phyloP scores from a whole-genome alignment of 2,888 invertebrate genomes.

The Drosophila parthenogenetica region DNA sequence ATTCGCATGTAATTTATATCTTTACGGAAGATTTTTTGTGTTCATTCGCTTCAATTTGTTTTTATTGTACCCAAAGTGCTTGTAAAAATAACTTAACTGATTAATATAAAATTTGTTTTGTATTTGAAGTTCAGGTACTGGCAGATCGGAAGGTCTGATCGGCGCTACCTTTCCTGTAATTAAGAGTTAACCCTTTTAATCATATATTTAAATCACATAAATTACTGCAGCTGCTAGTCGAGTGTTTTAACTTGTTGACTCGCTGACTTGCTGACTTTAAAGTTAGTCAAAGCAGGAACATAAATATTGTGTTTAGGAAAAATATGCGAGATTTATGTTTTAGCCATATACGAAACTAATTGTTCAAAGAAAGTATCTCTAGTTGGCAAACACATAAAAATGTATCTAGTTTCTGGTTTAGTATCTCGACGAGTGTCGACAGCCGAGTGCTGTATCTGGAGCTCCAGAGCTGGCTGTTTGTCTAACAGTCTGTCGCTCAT shows the following conservation, averaged over 20 bases:
- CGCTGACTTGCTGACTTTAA: slow-evolving; percentile 26
- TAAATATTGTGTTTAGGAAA: slow-evolving; percentile 36
- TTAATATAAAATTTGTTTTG: slow-evolving; percentile 15
- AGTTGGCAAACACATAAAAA: slow-evolving; percentile 25
- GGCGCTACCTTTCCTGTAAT: slow-evolving; percentile 39
- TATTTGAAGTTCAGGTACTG: slow-evolving; percentile 9
- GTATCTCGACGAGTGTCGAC: slow-evolving; percentile 1
- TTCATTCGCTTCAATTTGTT: not conserved
- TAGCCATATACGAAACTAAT: slow-evolving; percentile 72
- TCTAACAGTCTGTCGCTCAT: slow-evolving; percentile 53
- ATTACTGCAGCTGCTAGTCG: slow-evolving; percentile 22
- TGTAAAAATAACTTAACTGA: slow-evolving; percentile 32
- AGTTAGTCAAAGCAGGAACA: slow-evolving; percentile 76
- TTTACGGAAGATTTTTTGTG: slow-evolving; percentile 64
- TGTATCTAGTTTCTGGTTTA: slow-evolving; percentile 18
- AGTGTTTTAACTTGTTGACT: slow-evolving; percentile 6
- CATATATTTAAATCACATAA: slow-evolving; percentile 1
- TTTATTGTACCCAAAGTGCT: slow-evolving; percentile 31
- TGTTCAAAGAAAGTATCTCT: slow-evolving; percentile 67
- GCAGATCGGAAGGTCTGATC: slow-evolving; percentile 7
- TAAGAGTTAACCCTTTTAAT: slow-evolving; percentile 42
- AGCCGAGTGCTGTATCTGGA: slow-evolving; percentile 22
- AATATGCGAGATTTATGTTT: slow-evolving; percentile 75
- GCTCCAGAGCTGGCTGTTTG: slow-evolving; percentile 4
- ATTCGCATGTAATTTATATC: slow-evolving; percentile 64